phyloP scores from a whole-genome alignment of 2,113 vertebrate genomes.

The Gnathonemus longibarbis region DNA sequence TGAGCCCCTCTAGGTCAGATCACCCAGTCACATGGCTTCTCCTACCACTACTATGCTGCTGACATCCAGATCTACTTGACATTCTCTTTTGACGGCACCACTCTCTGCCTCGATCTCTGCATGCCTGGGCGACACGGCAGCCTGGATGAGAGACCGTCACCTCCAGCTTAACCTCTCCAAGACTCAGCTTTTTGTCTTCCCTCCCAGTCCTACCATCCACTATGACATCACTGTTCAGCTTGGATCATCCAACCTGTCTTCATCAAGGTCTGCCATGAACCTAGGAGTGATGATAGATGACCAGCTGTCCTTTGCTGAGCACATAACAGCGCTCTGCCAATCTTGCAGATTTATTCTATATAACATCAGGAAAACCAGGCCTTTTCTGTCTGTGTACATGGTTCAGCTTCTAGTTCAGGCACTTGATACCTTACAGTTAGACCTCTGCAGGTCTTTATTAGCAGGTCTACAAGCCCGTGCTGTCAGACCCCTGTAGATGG shows the following conservation, averaged over 20 bases:
- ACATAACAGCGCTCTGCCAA: neutral
- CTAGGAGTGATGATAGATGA: neutral
- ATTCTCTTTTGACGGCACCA: neutral
- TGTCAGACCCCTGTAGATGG: neutral
- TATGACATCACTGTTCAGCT: neutral
- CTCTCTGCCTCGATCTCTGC: neutral
- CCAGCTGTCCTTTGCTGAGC: neutral
- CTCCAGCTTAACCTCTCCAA: no score
- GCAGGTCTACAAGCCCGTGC: neutral
- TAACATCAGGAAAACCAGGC: neutral
- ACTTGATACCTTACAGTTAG: neutral
- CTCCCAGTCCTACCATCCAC: neutral
- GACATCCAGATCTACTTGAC: neutral
- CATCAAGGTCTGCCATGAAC: no score
- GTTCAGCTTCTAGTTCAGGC: neutral
- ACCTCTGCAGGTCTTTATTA: neutral
- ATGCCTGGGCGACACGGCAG: neutral
- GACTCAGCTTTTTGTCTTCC: neutral
- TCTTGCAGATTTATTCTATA: neutral
- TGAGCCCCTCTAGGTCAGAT: neutral
- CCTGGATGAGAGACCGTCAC: neutral
- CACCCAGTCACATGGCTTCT: neutral
- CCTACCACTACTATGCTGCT: neutral
- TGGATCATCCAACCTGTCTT: no score
- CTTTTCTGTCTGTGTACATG: neutral